phyloP scores from a whole-genome alignment of 92 coral and sea anemone genomes.

The Pocillopora meandrina region DNA sequence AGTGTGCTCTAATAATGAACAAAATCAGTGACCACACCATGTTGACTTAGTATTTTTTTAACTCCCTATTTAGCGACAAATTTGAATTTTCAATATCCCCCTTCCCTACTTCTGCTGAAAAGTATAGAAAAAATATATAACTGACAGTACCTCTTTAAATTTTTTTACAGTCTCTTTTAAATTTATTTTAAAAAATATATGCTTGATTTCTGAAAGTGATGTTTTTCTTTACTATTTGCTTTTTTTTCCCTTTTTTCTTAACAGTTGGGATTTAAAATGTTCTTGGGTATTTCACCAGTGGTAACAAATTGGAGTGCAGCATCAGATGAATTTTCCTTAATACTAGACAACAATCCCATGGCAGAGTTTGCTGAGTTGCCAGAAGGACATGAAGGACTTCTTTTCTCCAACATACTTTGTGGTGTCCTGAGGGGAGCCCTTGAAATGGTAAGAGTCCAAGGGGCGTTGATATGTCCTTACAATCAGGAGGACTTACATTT shows the following conservation, averaged over 20 bases:
- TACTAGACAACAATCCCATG: constrained; percentile 93
- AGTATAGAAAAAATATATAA: no score
- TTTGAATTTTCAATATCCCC: no score
- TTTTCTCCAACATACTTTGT: constrained; percentile 93
- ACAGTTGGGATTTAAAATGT: constrained; percentile 96
- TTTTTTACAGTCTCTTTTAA: no score
- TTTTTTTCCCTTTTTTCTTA: not conserved
- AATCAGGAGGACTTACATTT: not conserved
- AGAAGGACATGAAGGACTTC: constrained; percentile 87
- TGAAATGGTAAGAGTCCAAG: constrained; percentile 78
- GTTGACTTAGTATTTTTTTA: no score
- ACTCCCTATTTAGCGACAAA: no score
- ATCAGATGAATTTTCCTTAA: constrained; percentile 90
- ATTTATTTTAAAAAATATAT: no score
- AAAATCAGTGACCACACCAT: no score
- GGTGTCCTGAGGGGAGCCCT: constrained; percentile 95
- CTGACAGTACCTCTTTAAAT: no score
- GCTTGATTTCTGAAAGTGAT: no score
- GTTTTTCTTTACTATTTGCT: not conserved
- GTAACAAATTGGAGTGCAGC: constrained; percentile 98
- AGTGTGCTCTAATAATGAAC: no score
- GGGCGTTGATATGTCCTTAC: not conserved
- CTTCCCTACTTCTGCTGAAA: no score
- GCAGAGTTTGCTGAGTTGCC: constrained; percentile 98
- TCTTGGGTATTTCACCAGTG: constrained; percentile 95